Conservation (phyloP, 2,797 vertebrate genomes). For the Scleropages formosus region DNA sequence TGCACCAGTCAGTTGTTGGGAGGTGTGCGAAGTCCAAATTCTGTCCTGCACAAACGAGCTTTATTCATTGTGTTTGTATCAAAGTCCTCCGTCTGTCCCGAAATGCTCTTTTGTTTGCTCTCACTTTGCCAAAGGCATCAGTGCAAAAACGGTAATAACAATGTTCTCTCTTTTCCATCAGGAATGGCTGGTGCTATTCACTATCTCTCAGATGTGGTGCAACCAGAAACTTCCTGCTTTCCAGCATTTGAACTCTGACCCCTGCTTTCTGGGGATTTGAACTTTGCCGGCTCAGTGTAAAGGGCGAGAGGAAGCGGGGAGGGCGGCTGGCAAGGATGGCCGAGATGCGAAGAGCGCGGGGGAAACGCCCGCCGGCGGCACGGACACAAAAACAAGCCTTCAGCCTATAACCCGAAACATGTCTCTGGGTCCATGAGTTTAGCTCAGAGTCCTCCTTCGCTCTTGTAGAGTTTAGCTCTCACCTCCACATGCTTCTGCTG, state of each 20-base stretch:
- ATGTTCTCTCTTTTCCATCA: constrained; percentile 51
- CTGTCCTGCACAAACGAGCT: no score
- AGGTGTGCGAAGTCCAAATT: no score
- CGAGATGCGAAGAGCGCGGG: background rate
- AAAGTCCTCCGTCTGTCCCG: no score
- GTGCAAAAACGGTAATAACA: background rate
- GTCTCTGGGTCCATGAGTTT: background rate
- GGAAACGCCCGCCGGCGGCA: constrained; percentile 19
- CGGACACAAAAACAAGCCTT: constrained; percentile 29
- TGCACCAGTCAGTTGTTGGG: no score
- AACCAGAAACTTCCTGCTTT: constrained; percentile 82
- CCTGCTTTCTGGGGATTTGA: constrained; percentile 26
- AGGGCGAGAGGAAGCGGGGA: background rate
- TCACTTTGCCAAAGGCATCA: background rate
- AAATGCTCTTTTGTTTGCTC: no score
- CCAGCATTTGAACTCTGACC: constrained; percentile 91
- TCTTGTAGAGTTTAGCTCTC: constrained; percentile 8
- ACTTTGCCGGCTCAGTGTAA: background rate
- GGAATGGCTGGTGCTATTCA: constrained; percentile 96
- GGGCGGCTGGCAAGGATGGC: background rate
- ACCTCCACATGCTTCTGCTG: constrained; percentile 55
- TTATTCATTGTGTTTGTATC: no score
- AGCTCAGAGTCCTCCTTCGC: background rate
- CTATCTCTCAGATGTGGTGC: constrained; percentile 85
- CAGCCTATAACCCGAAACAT: constrained; percentile 37